Conservation (phyloP, 2,888 invertebrate species). For the Limnephilus rhombicus region DNA sequence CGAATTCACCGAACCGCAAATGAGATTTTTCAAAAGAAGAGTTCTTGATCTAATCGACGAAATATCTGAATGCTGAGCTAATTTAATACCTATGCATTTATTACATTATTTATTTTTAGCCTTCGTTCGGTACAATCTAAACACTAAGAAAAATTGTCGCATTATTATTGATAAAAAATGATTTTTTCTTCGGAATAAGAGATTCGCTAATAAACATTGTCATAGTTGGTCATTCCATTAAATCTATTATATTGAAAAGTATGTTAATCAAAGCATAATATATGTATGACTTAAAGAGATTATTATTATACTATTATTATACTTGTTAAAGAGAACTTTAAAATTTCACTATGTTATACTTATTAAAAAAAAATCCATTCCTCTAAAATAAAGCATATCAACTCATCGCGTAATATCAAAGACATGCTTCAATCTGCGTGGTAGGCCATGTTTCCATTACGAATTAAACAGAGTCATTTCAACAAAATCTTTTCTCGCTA, state of each 20-base stretch:
- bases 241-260: neutral
- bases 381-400: neutral
- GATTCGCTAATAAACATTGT: neutral
- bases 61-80: neutral
- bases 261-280: neutral
- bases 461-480: neutral
- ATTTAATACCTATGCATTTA: neutral
- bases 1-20: slow-evolving; percentile 21
- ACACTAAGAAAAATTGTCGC: neutral
- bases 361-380: neutral
- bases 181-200: no score
- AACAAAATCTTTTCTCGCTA: neutral
- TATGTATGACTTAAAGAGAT: neutral
- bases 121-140: neutral
- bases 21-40: slow-evolving; percentile 22
- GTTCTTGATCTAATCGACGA: slow-evolving; percentile 32
- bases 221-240: neutral
- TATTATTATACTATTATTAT: no score
- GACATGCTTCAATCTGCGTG: neutral
- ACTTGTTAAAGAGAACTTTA: neutral
- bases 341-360: neutral
- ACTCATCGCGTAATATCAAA: neutral
- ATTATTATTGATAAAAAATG: neutral
- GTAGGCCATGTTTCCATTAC: neutral
- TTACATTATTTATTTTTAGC: neutral